phyloP scores from a whole-genome alignment of 2,888 invertebrate species.

The Limulus polyphemus region DNA sequence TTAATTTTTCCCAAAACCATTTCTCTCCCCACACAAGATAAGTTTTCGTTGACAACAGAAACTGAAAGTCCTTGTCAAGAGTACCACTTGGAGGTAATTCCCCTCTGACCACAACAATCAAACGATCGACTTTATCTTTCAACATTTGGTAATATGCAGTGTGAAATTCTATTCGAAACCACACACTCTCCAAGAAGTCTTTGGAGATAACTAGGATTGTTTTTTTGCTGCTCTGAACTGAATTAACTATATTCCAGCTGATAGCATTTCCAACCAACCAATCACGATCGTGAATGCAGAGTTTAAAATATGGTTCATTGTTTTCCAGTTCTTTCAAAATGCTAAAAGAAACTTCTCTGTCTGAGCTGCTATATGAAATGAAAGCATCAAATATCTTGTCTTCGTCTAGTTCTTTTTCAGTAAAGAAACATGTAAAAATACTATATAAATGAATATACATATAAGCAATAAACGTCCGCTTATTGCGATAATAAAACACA shows the following conservation, averaged over 20 bases:
- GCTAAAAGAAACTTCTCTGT: conserved; percentile 26
- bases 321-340: conserved; percentile 26
- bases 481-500: conserved; percentile 27
- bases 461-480: conserved; percentile 28
- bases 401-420: conserved; percentile 27
- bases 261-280: conserved; percentile 29
- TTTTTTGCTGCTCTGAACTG: conserved; percentile 28
- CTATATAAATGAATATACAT: conserved; percentile 28
- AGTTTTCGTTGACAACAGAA: conserved; percentile 28
- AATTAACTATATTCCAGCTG: conserved; percentile 29
- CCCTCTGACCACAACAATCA: conserved; percentile 29
- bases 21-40: conserved; percentile 29
- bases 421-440: conserved; percentile 27
- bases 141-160: conserved; percentile 30
- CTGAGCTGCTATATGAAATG: conserved; percentile 27
- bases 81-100: conserved; percentile 28
- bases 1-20: conserved; percentile 30
- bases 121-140: conserved; percentile 28
- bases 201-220: conserved; percentile 28
- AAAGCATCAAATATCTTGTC: conserved; percentile 29
- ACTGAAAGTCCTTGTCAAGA: conserved; percentile 28
- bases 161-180: conserved; percentile 30
- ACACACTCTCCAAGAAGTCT: conserved; percentile 28
- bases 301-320: conserved; percentile 16
- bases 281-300: conserved; percentile 30